Evolutionary conservation across 2,113 vertebrate species (phyloP), one percentile per base, ranked within the genome.

Genomic region (Rhineura floridana): DNA sequence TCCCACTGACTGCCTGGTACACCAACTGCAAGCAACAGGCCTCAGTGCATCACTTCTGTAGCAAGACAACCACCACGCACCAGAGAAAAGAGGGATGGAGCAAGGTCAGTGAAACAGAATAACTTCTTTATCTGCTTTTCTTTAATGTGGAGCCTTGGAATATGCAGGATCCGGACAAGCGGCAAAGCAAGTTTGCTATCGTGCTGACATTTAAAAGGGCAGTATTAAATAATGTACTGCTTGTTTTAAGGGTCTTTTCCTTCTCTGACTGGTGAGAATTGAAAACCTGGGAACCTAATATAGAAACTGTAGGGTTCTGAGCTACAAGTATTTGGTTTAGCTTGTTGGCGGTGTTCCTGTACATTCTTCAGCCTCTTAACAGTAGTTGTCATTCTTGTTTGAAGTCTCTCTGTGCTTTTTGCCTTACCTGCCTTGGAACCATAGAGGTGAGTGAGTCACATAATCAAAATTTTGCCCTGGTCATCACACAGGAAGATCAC

Each of bases 51-150:
- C 89, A 79, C 85, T 91, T 91, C 88, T 75, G 13, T 59, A 63
- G 48, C n/a, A 50, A 8, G 52, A 17, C 39, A 44, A 13, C 3
- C 8, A 77, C 83, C 15, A 77, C 19, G 15, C 86, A 87, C 86
- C 75, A 86, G 86, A 73, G 52, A 87, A 88, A 78, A 81, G 55
- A 33, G 90, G 79, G 94, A 96, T 96, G 95, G 95, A 95, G 92
- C 94, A 95, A 95, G 95, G 95, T 96, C 91, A 95, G 95, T 96
- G 93, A 93, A 94, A 92, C 91, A 55, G 84, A 89, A 93, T 92
- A 59, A 92, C 91, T 94, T 91, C 90, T 92, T 90, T 17, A 67
- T 50, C 63, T 86, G 82, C 2, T 17, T 72, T 55, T 81, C 90
- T 95, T 92, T 75, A 15, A 85, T 0, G 33, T 4, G 30, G 55